Percentiles rank a stretch among this genome's conserved stretches.
Conservation (phyloP, 2,888 invertebrate genomes). For the Allolobophora icterica region DNA sequence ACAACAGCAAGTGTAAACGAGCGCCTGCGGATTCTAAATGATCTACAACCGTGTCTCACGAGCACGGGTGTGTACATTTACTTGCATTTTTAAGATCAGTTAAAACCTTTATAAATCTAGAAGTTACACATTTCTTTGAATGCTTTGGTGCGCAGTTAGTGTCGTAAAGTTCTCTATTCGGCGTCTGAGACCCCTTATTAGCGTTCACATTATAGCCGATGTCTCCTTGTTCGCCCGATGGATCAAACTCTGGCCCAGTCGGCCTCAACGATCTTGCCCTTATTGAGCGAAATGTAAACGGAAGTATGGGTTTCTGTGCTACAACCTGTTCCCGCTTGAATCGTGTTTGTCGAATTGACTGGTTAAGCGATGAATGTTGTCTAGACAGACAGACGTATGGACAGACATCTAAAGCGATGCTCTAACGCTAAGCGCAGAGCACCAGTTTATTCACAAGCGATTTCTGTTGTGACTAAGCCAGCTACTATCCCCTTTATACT, state of each 20-base stretch:
- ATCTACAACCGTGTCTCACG: constrained; percentile 53
- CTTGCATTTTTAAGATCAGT: neutral
- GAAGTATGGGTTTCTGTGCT: too few species aligned
- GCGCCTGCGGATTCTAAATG: constrained; percentile 51
- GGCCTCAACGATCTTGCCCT: too few species aligned
- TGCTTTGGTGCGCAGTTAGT: neutral
- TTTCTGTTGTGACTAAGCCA: too few species aligned
- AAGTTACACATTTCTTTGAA: constrained; percentile 2
- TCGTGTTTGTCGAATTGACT: too few species aligned
- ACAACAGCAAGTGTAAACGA: constrained; percentile 56
- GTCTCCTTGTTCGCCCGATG: neutral
- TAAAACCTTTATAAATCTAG: constrained; percentile 12
- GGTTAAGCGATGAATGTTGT: too few species aligned
- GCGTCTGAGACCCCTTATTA: neutral
- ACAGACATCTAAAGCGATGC: too few species aligned
- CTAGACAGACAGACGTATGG: too few species aligned
- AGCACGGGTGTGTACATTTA: constrained; percentile 52
- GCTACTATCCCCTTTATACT: too few species aligned
- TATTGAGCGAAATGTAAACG: too few species aligned
- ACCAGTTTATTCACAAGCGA: too few species aligned
- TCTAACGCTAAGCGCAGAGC: too few species aligned
- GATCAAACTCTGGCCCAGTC: neutral
- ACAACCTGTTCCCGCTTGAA: too few species aligned
- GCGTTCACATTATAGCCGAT: neutral
- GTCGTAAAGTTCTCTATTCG: neutral